Evolutionary conservation across 2,797 vertebrate genomes (phyloP).

Genomic region (Epinephelus malabaricus): DNA sequence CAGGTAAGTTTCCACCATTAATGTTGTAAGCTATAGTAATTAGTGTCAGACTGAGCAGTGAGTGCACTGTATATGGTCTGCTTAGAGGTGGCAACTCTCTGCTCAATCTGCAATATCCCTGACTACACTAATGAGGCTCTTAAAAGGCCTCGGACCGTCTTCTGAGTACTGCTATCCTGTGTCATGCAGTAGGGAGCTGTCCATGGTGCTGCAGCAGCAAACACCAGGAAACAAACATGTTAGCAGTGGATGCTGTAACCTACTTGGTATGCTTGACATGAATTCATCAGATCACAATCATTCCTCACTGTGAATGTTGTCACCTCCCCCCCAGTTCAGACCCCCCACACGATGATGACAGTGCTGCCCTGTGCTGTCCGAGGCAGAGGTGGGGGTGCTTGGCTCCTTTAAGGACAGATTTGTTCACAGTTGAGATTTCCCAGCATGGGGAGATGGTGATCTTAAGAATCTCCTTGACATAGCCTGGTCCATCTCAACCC

Average conservation of each 20-base stretch:
- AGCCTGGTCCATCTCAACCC: conserved; percentile 39
- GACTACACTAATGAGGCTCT: conserved; percentile 46
- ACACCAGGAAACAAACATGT: conserved; percentile 10
- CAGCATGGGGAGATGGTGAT: conserved; percentile 38
- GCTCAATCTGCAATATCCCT: conserved; percentile 23
- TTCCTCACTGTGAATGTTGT: conserved; percentile 18
- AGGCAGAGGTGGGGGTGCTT: conserved; percentile 8
- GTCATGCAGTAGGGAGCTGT: conserved; percentile 54
- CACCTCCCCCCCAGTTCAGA: neutral
- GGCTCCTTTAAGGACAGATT: conserved; percentile 42
- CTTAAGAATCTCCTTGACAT: conserved; percentile 61
- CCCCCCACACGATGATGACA: conserved; percentile 3
- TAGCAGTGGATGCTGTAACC: conserved; percentile 10
- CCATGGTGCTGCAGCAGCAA: conserved; percentile 46
- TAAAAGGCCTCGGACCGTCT: conserved; percentile 15
- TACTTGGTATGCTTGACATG: conserved; percentile 25
- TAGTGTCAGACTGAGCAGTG: conserved; percentile 38
- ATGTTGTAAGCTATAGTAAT: conserved; percentile 15
- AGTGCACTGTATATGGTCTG: conserved; percentile 11
- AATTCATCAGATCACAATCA: conserved; percentile 31
- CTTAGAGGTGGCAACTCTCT: conserved; percentile 17
- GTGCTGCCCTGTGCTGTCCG: conserved; percentile 3
- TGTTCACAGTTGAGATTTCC: conserved; percentile 39
- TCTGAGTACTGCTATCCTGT: conserved; percentile 14
- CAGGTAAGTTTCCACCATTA: neutral